Percentiles rank a stretch among this genome's conserved stretches.
Conservation (phyloP, 2,113 vertebrate species). For the Nematolebias whitei region DNA sequence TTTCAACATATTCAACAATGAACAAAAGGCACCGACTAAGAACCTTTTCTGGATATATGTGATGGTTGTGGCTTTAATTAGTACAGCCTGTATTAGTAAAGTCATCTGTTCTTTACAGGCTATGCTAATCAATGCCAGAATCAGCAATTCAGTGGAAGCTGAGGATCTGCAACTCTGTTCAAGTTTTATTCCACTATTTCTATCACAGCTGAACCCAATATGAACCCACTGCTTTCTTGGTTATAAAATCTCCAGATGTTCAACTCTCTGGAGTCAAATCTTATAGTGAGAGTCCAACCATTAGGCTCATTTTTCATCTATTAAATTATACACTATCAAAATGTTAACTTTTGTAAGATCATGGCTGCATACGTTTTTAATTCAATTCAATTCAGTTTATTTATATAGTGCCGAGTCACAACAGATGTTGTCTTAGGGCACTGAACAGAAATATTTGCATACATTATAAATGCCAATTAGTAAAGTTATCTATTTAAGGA, state of each 20-base stretch:
- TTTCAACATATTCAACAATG: too few relatives aligned
- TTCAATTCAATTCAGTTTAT: too few relatives aligned
- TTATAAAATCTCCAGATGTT: neutral
- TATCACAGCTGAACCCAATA: neutral
- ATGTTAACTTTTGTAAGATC: too few relatives aligned
- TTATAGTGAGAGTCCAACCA: neutral
- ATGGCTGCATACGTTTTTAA: too few relatives aligned
- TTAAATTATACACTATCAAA: too few relatives aligned
- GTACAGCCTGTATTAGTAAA: slow-evolving; percentile 87
- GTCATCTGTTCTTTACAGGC: slow-evolving; percentile 85
- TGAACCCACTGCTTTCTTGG: neutral
- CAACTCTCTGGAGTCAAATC: neutral
- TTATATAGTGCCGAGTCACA: too few relatives aligned
- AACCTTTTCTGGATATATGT: slow-evolving; percentile 33
- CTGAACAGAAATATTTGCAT: too few relatives aligned
- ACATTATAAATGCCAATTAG: too few relatives aligned
- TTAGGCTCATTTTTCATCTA: too few relatives aligned
- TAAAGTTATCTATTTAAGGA: too few relatives aligned
- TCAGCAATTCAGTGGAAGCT: slow-evolving; percentile 75
- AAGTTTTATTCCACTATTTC: neutral
- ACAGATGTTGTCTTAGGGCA: too few relatives aligned
- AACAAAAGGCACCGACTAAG: too few relatives aligned
- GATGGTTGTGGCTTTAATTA: slow-evolving; percentile 87
- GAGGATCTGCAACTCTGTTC: neutral
- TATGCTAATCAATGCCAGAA: slow-evolving; percentile 87